A percentile compares a stretch with the other conserved stretches of the same genome.
phyloP scores from a whole-genome alignment of 2,113 vertebrate species.

The Rana temporaria region DNA sequence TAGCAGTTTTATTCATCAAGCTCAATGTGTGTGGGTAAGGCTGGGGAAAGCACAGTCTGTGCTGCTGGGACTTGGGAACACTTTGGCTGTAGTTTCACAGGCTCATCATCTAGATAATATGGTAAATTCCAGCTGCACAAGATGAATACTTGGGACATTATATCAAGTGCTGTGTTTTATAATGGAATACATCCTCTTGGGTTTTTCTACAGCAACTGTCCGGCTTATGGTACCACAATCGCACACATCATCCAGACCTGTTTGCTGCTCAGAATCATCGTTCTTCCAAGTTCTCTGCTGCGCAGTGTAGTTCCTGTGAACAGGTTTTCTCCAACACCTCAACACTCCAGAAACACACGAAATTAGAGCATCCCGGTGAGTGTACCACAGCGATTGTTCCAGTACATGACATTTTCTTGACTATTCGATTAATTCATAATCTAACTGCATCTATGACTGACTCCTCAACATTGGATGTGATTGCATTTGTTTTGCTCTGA shows the following conservation, averaged over 20 bases:
- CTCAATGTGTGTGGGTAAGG: no score
- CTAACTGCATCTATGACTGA: no score
- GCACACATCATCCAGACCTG: conserved; percentile 85
- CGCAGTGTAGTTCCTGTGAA: conserved; percentile 83
- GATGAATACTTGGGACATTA: neutral
- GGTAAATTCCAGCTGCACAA: no score
- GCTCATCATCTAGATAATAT: no score
- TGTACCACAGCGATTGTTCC: neutral
- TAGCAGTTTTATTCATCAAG: no score
- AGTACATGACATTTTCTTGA: no score
- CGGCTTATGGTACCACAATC: conserved; percentile 92
- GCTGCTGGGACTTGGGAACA: no score
- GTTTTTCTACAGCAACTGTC: conserved; percentile 82
- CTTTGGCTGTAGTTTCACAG: no score
- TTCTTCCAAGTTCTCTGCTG: conserved; percentile 77
- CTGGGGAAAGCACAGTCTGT: no score
- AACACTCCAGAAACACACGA: conserved; percentile 78
- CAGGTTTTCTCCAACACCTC: conserved; percentile 78
- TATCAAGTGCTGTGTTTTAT: neutral
- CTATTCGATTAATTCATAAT: no score
- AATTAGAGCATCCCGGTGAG: conserved; percentile 81
- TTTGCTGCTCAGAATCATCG: conserved; percentile 80
- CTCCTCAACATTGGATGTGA: no score
- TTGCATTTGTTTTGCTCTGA: no score
- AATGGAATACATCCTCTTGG: neutral